Evolutionary conservation across 2,113 vertebrate species (phyloP), one percentile per base, ranked within the genome.

Genomic region (Acrocephalus kingi): DNA sequence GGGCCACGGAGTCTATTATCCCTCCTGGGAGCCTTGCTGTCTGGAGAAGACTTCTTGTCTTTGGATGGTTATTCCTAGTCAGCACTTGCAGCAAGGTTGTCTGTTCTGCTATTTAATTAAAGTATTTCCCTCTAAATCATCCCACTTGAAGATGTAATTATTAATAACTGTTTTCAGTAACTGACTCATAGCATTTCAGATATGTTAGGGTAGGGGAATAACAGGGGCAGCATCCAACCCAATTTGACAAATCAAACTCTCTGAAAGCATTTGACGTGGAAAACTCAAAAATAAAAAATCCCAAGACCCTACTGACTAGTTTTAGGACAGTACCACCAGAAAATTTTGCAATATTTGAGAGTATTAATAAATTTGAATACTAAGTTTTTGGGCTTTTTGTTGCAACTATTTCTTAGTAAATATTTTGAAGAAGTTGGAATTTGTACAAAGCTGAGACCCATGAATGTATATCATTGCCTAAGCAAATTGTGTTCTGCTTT

Each of bases 401-500:
- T 84, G 28, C 28, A 73, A 45, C 13, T 41, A 16, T 75, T 85
- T 83, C 25, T 90, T 55, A n/a, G 21, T 46, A 64, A 90, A 55
- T 68, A 41, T 82, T 96, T 90, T 94, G 54, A 56, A 96, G 90
- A 93, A 78, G 64, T 30, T 84, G 48, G 19, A 51, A 18, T 75
- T 86, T 67, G 45, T 75, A 61, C 13, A 25, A 84, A 90, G 64
- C 28, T 56, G 55, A 61, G 61, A 52, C 48, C 24, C 23, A 11
- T 22, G 33, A n/a, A 48, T 37, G 19, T 41, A 2, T 59, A 12
- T 49, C 31, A 19, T 15, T 81, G 73, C 37, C 67, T 56, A 75
- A 84, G 72, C n/a, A 93, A 71, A 84, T 22, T 37, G 30, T 46
- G 52, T 84, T 88, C 68, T 92, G 80, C 90, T 92, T 90, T 95